Percentiles rank a stretch among this genome's conserved stretches.
These are phyloP conservation scores for Anas flavirostris DNA, from an alignment of 2,797 vertebrate species.

Conservation along the genomic window DNA sequence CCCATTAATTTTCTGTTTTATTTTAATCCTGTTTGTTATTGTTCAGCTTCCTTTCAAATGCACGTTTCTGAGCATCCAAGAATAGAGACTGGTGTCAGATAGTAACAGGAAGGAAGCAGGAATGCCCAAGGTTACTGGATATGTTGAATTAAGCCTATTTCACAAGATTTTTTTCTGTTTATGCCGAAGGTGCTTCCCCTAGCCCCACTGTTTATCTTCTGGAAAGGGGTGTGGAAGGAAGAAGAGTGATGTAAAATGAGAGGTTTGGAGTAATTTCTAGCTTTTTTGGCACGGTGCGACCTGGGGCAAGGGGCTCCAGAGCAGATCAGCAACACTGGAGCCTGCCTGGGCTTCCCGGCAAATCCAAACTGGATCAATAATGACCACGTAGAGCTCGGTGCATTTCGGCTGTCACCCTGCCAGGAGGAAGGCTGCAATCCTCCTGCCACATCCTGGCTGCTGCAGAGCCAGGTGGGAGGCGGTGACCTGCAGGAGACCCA, in stretches of 20 bases:
- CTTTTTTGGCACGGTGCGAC: no score
- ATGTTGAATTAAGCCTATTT: slow-evolving; percentile 4
- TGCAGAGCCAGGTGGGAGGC: not conserved
- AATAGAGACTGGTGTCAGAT: slow-evolving; percentile 1
- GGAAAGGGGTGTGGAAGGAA: not conserved
- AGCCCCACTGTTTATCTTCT: not conserved
- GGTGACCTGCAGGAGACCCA: not conserved
- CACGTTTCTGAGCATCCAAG: not conserved
- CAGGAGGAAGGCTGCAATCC: not conserved
- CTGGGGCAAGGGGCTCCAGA: not conserved
- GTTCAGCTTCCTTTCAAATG: slow-evolving; percentile 7
- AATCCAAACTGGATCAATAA: not conserved
- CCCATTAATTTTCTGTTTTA: not conserved
- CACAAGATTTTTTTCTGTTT: not conserved
- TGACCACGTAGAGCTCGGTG: not conserved
- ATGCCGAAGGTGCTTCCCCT: not conserved
- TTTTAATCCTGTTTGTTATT: slow-evolving; percentile 37
- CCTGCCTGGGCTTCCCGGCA: not conserved
- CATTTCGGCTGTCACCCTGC: not conserved
- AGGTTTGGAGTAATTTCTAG: not conserved
- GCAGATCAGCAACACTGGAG: not conserved
- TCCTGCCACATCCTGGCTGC: not conserved
- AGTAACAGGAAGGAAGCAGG: slow-evolving; percentile 50
- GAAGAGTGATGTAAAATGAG: not conserved
- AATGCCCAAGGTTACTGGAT: slow-evolving; percentile 16